Base-by-base conservation (phyloP, 2,888 invertebrate genomes). In the Aspidiotus rigidus region DNA sequence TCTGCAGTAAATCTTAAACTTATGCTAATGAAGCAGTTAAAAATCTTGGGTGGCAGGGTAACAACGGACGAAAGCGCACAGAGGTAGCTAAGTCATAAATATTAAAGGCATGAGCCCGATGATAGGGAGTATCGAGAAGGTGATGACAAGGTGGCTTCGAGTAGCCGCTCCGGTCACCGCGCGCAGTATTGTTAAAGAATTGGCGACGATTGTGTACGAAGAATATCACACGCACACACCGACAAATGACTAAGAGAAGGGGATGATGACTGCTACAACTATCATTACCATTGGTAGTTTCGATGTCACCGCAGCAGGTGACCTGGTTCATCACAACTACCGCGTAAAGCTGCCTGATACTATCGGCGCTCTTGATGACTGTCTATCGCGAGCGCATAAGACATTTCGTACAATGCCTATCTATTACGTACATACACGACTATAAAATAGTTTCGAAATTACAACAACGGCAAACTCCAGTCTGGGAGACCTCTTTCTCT, bases 41-140 rank as follows among this genome's bases (percentile, higher is more conserved):
- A 64, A 66, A 66, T 55, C 64, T 66, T 66, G 64, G 64, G 64
- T 66, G 64, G 64, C 16, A 66, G 64, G 57, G 11, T 41, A 66
- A 44, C 11, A 40, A 15, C 13, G 40, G 40, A 40, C 60, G 57
- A 28, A 39, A 10, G 39, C 57, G 39, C 17, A 39, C 11, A 57
- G 64, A 66, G 64, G 64, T 66, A 66, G 64, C 64, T 42, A 57
- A 57, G 57, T 57, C 64, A 66, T 66, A 66, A 66, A 66, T 66
- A 66, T 66, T 66, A 66, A 66, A 64, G 64, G 57, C 42, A 57
- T 56, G 28, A 44, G 44, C 44, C 1, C 57, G 57, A 57, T 13
- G 39, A 55, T 56, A 55, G 49, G 28, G 56, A 64, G 44, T 57
- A 57, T 39, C 42, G 56, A 57, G 44, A 66, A 66, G 64, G 64